Base-by-base conservation (phyloP, 2,113 vertebrate genomes). In the Pogona vitticeps region DNA sequence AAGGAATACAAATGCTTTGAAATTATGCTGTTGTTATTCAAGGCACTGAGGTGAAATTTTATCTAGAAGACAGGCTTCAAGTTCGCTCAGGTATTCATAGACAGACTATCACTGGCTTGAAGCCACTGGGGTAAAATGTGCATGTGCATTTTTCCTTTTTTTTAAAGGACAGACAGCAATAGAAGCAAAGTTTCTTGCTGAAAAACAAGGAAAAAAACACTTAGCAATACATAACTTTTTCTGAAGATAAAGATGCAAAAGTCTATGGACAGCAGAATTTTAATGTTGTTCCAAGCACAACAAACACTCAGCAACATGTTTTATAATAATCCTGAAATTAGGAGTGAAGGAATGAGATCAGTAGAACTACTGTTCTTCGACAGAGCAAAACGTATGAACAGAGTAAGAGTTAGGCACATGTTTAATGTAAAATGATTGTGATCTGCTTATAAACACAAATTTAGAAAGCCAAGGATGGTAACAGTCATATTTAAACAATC, bases 21-120 rank as follows among this genome's bases (percentile, higher is more conserved):
- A 73, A 59, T 59, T 83, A 73, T 70, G 42, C 42, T 82, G 76
- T 40, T 73, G 79, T 73, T 82, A 71, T 71, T 83, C 65, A 83
- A 83, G 82, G 46, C 67, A 72, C 46, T 71, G n/a, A 72, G 52
- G 70, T 40, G 59, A 61, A 26, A 83, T 52, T 83, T 83, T 73
- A 83, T 83, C 70, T 73, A 61, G 82, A 59, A 61, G 82, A 83
- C 70, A 75, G 70, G 70, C 70, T 73, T 83, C 82, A 73, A 33
- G 52, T 73, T 83, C 73, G 23, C 52, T 83, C 52, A 83, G 6
- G 52, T 61, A 73, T 73, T 83, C 70, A 40, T 31, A 67, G 26
- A 73, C 72, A 61, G 56, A 61, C 23, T 61, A 40, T 73, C 59
- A 26, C 56, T 83, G 82, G 70, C 82, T 83, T 83, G 82, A 23